Percentiles rank a stretch among this genome's conserved stretches.
Evolutionary conservation across 2,113 vertebrate species (phyloP).

Genomic region (Pelecanoides urinatrix): DNA sequence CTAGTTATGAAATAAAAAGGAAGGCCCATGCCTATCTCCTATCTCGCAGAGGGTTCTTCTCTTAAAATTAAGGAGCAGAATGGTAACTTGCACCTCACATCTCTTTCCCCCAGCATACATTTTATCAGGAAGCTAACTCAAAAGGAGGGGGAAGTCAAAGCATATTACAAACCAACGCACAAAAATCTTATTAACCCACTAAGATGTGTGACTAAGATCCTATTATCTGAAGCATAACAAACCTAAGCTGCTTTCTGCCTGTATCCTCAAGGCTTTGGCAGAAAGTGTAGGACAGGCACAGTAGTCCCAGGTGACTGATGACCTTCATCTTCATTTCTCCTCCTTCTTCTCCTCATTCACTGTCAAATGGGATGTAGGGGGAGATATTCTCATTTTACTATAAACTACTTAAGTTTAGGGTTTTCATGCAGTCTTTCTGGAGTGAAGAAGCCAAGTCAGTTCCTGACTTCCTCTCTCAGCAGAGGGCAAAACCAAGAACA

Average conservation of each 20-base stretch:
- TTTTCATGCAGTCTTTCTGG: background rate
- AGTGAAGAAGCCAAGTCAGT: background rate
- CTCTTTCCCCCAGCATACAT: background rate
- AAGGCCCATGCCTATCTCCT: background rate
- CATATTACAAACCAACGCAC: background rate
- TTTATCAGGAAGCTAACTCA: background rate
- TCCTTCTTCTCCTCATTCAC: background rate
- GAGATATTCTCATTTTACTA: background rate
- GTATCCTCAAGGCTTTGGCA: background rate
- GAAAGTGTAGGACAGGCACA: background rate
- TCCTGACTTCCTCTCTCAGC: background rate
- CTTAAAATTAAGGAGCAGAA: background rate
- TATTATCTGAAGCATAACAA: conserved; percentile 1
- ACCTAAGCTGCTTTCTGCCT: background rate
- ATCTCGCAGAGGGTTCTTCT: background rate
- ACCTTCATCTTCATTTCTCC: background rate
- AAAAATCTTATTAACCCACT: conserved; percentile 14
- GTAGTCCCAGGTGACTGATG: background rate
- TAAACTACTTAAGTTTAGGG: background rate
- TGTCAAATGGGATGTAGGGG: background rate
- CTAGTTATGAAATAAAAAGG: background rate
- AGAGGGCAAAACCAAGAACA: background rate
- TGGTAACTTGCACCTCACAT: background rate
- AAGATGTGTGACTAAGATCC: background rate
- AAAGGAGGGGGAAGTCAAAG: background rate